Percentiles rank a stretch among this genome's conserved stretches.
phyloP scores from a whole-genome alignment of 1,140 invertebrate species.

The Apolygus lucorum region DNA sequence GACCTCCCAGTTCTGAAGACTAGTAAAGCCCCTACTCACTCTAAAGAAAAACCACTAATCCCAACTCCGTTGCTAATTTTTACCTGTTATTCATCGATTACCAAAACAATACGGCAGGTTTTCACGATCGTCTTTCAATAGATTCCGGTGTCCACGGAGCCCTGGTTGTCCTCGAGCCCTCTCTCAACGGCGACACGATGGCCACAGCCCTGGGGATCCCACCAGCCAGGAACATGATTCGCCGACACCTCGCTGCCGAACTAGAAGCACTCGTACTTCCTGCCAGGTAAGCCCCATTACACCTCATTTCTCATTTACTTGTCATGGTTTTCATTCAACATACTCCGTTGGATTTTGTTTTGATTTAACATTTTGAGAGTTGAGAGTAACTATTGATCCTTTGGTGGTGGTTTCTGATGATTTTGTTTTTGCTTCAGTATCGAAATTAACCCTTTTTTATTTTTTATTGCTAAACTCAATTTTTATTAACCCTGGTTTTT shows the following conservation, averaged over 20 bases:
- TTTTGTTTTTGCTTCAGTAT: constrained; percentile 6
- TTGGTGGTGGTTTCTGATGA: constrained; percentile 6
- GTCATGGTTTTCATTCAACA: neutral
- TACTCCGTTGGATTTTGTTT: neutral
- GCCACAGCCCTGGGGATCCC: constrained; percentile 86
- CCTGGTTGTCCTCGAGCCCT: constrained; percentile 81
- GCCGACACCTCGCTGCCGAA: constrained; percentile 80
- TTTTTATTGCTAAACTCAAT: no score
- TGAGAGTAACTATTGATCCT: neutral
- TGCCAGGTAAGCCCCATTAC: constrained; percentile 58
- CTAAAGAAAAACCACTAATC: neutral
- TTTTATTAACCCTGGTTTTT: no score
- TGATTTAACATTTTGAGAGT: neutral
- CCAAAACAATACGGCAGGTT: no score
- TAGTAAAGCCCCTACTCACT: no score
- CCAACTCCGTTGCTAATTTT: neutral
- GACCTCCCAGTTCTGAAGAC: no score
- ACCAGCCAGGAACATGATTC: constrained; percentile 84
- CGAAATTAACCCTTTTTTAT: neutral
- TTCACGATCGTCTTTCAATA: no score
- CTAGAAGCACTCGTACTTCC: constrained; percentile 81
- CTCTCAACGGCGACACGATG: constrained; percentile 89
- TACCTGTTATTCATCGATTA: neutral
- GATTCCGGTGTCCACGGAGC: constrained; percentile 90
- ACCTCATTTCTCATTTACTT: neutral